These are phyloP conservation scores for Ylistrum balloti DNA, from an alignment of 1,140 invertebrate species.

Conservation along the genomic window DNA sequence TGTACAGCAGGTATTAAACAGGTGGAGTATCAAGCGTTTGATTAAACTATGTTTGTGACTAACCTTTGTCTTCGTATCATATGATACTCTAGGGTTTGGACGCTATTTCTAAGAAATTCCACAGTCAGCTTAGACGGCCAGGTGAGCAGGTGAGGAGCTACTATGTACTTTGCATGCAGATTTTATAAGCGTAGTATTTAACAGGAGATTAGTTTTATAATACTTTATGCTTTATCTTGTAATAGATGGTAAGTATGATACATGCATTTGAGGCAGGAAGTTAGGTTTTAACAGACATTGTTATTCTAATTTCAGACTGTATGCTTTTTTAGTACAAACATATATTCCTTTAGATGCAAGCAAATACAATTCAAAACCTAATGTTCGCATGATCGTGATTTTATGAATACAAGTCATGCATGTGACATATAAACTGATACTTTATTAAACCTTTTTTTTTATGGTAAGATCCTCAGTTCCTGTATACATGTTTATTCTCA, in stretches of 20 bases:
- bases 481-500: too few species aligned
- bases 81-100: not conserved
- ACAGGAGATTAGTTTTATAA: not conserved
- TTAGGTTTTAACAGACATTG: too few species aligned
- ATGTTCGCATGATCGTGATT: too few species aligned
- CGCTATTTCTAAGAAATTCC: conserved; percentile 38
- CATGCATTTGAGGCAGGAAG: too few species aligned
- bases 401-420: too few species aligned
- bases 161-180: not conserved
- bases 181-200: not conserved
- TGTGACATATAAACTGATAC: too few species aligned
- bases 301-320: too few species aligned
- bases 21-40: not conserved
- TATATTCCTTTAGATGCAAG: too few species aligned
- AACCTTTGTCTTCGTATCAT: conserved; percentile 4
- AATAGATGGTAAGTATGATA: not conserved
- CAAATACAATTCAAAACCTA: too few species aligned
- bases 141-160: not conserved
- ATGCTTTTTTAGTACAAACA: too few species aligned
- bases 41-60: conserved; percentile 6
- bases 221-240: not conserved
- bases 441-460: too few species aligned
- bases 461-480: too few species aligned
- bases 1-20: not conserved
- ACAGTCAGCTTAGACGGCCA: conserved; percentile 9